Conservation (phyloP, 1,140 invertebrate species). For the Piezodorus guildinii region DNA sequence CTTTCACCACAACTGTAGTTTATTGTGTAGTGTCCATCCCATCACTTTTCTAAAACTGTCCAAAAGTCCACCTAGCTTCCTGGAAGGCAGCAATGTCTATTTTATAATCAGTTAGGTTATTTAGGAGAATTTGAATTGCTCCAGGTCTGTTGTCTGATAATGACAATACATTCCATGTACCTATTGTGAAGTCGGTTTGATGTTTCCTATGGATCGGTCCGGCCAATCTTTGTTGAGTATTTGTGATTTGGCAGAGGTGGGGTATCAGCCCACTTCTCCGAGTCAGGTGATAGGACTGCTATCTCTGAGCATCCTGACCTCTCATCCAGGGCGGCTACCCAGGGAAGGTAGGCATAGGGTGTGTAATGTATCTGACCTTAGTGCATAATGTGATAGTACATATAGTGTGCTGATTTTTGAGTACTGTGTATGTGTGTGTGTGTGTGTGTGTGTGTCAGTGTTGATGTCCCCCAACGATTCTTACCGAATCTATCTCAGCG, state of each 20-base stretch:
- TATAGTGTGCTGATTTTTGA: background rate
- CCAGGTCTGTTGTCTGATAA: constrained; percentile 35
- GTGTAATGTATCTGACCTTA: background rate
- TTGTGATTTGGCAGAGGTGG: background rate
- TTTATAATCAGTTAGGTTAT: background rate
- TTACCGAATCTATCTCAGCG: no score
- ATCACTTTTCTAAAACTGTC: constrained; percentile 1
- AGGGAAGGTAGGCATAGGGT: background rate
- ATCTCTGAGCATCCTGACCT: background rate
- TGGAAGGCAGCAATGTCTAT: background rate
- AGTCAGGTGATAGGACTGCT: no score
- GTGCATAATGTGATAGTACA: background rate
- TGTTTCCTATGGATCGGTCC: background rate
- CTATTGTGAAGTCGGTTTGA: background rate
- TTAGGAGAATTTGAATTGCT: background rate
- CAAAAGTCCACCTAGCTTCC: background rate
- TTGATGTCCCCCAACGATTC: no score
- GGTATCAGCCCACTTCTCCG: background rate
- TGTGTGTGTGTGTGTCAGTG: no score
- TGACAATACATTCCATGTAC: background rate
- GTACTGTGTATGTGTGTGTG: background rate
- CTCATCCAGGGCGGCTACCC: background rate
- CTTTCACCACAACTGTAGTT: no score
- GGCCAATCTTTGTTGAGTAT: background rate
- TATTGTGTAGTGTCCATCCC: background rate